Evolutionary conservation across 2,888 invertebrate genomes (phyloP).

Genomic region (Synergus japonicus): DNA sequence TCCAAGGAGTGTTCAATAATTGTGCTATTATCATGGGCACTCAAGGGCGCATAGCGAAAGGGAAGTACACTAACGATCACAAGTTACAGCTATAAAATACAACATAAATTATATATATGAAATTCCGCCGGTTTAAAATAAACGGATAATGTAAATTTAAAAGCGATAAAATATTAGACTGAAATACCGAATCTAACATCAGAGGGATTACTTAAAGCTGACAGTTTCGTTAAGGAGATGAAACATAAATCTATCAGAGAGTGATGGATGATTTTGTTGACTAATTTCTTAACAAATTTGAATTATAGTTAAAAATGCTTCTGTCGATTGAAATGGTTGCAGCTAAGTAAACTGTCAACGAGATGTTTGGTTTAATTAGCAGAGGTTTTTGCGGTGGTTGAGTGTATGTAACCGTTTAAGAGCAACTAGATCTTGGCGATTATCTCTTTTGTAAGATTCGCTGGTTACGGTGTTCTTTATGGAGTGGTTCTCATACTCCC

Average conservation of each 20-base stretch:
- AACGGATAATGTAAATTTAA: conserved; percentile 12
- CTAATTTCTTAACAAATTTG: conserved; percentile 19
- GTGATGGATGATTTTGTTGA: neutral
- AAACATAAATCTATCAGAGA: neutral
- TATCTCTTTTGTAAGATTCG: conserved; percentile 40
- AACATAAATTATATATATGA: neutral
- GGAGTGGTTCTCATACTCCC: conserved; percentile 41
- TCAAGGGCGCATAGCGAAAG: conserved; percentile 27
- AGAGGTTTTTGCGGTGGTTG: conserved; percentile 26
- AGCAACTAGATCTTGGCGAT: conserved; percentile 41
- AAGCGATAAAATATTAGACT: neutral
- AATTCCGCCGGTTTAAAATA: neutral
- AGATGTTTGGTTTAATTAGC: conserved; percentile 33
- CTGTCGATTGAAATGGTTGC: conserved; percentile 23
- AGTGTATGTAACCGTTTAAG: conserved; percentile 39
- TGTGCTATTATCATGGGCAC: conserved; percentile 33
- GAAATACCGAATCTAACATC: neutral
- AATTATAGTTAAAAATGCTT: neutral
- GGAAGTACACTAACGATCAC: conserved; percentile 15
- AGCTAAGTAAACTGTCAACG: conserved; percentile 32
- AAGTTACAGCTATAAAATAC: conserved; percentile 6
- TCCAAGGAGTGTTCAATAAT: conserved; percentile 35
- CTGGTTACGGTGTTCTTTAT: conserved; percentile 41
- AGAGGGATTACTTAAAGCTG: conserved; percentile 12
- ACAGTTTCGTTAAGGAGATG: neutral